These are phyloP conservation scores for Myzus persicae DNA, from an alignment of 1,140 invertebrate genomes.

Conservation along the genomic window DNA sequence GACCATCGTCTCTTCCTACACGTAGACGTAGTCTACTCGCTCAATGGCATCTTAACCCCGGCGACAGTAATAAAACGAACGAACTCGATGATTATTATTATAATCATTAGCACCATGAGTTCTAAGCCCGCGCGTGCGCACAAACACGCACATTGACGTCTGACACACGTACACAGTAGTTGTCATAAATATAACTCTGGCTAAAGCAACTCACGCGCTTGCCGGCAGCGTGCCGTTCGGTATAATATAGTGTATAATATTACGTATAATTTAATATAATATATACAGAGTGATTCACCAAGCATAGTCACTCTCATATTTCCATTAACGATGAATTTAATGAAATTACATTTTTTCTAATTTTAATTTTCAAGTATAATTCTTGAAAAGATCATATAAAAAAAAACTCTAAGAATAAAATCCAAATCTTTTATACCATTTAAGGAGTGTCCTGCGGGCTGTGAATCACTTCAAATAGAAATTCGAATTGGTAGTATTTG, in stretches of 20 bases:
- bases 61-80: neutral
- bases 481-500: too few relatives aligned
- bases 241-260: neutral
- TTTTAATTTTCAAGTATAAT: neutral
- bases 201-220: neutral
- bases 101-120: neutral
- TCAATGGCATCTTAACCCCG: neutral
- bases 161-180: neutral
- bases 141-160: neutral
- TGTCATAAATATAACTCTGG: constrained; percentile 29
- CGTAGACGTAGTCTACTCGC: neutral
- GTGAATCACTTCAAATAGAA: neutral
- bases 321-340: neutral
- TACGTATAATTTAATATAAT: too few relatives aligned
- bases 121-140: neutral
- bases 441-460: neutral
- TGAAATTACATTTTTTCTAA: neutral
- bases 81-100: neutral
- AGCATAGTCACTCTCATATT: neutral
- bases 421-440: neutral
- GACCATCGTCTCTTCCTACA: neutral
- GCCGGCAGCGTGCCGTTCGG: neutral
- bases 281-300: neutral
- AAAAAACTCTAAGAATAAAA: too few relatives aligned
- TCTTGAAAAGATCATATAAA: neutral